A percentile compares a stretch with the other conserved stretches of the same genome.
These are phyloP conservation scores for Heliconius melpomene DNA, from an alignment of 1,140 invertebrate species.

Conservation along the genomic window DNA sequence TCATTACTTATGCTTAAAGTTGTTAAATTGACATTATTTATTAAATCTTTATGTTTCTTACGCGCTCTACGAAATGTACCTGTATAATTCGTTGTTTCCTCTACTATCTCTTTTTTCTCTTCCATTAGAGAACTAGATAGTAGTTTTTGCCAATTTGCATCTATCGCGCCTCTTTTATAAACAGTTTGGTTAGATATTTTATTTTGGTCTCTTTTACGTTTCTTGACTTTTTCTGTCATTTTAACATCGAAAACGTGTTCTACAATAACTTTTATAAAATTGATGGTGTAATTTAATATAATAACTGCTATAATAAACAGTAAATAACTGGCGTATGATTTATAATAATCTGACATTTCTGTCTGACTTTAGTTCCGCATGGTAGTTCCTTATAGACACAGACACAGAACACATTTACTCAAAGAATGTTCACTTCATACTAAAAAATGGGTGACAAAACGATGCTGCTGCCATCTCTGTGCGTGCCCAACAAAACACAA, in stretches of 20 bases:
- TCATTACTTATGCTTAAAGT: constrained; percentile 36
- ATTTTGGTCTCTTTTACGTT: constrained; percentile 52
- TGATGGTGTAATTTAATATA: background rate
- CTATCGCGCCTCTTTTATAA: constrained; percentile 54
- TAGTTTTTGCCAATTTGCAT: constrained; percentile 76
- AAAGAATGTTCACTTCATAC: no score
- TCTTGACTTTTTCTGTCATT: constrained; percentile 63
- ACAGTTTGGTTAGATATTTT: constrained; percentile 54
- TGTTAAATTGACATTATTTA: constrained; percentile 39
- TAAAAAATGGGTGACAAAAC: no score
- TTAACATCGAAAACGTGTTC: constrained; percentile 52
- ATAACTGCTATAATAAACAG: constrained; percentile 22
- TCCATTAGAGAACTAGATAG: constrained; percentile 62
- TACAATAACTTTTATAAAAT: constrained; percentile 46
- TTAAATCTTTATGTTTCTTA: constrained; percentile 50
- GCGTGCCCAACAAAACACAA: no score
- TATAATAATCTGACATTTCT: constrained; percentile 34
- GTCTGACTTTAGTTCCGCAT: constrained; percentile 32
- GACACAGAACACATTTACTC: no score
- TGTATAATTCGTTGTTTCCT: constrained; percentile 53
- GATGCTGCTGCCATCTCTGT: no score
- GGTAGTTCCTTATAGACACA: background rate
- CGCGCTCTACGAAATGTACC: constrained; percentile 62
- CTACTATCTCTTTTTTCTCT: constrained; percentile 51
- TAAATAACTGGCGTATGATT: constrained; percentile 29